phyloP scores from a whole-genome alignment of 2,797 vertebrate genomes.

The Paedocypris micromegethes region DNA sequence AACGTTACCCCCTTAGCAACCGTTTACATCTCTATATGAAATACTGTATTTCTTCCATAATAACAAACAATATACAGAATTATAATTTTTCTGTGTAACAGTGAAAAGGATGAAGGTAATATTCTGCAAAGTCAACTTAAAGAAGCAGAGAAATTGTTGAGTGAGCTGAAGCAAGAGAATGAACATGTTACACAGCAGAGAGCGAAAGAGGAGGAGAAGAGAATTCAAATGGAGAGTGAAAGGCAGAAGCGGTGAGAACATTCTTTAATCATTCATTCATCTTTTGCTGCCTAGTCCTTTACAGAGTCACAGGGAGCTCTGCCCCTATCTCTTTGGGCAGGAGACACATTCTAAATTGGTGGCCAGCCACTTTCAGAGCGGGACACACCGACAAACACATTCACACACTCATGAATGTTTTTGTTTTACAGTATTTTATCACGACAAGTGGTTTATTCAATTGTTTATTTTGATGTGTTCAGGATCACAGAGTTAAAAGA shows the following conservation, averaged over 20 bases:
- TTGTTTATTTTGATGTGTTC: constrained; percentile 11
- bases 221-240: constrained; percentile 63
- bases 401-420: no score
- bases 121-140: constrained; percentile 65
- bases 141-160: constrained; percentile 63
- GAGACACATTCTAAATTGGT: no score
- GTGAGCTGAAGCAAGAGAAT: constrained; percentile 60
- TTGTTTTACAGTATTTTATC: neutral
- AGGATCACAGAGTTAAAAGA: constrained; percentile 72
- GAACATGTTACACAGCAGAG: constrained; percentile 60
- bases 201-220: constrained; percentile 60
- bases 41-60: no score
- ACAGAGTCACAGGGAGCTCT: no score
- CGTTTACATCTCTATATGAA: no score
- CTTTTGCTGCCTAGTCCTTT: no score
- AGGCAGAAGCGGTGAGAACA: constrained; percentile 52
- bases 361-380: no score
- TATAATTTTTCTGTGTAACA: constrained; percentile 37
- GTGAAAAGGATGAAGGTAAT: constrained; percentile 58
- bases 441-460: neutral
- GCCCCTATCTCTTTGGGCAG: no score
- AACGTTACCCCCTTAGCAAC: no score
- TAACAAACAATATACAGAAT: no score
- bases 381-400: no score
- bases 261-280: no score